Evolutionary conservation across 2,797 vertebrate genomes (phyloP).

Genomic region (Brachymystax lenok): DNA sequence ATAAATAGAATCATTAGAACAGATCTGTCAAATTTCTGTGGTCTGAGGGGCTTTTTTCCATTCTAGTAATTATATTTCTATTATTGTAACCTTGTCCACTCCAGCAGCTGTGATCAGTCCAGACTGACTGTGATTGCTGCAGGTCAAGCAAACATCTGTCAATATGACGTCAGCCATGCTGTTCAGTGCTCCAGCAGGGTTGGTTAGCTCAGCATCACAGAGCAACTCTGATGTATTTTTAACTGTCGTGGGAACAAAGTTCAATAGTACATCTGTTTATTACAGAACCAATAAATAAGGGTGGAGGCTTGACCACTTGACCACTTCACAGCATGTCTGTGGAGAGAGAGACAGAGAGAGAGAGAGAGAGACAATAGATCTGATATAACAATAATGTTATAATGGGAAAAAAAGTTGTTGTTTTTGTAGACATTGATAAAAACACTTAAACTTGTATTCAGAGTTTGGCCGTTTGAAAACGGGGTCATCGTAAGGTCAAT

Average conservation of each 20-base stretch:
- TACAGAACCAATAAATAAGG: no score
- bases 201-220: background rate
- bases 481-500: no score
- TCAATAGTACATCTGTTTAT: no score
- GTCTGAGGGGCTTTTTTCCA: no score
- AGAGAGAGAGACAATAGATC: background rate
- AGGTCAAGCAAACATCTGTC: background rate
- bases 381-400: background rate
- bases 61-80: no score
- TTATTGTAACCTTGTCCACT: no score
- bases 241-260: background rate
- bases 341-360: background rate
- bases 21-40: no score
- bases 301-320: background rate
- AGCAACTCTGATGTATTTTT: background rate
- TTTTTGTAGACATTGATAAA: no score
- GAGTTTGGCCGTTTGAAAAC: background rate
- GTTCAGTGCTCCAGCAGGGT: background rate
- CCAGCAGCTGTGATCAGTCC: no score
- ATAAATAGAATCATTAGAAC: no score
- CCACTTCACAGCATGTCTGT: background rate
- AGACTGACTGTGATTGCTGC: no score
- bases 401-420: no score
- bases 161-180: conserved; percentile 9
- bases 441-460: background rate